phyloP scores from a whole-genome alignment of 2,888 invertebrate species.

The Elysia crispata region DNA sequence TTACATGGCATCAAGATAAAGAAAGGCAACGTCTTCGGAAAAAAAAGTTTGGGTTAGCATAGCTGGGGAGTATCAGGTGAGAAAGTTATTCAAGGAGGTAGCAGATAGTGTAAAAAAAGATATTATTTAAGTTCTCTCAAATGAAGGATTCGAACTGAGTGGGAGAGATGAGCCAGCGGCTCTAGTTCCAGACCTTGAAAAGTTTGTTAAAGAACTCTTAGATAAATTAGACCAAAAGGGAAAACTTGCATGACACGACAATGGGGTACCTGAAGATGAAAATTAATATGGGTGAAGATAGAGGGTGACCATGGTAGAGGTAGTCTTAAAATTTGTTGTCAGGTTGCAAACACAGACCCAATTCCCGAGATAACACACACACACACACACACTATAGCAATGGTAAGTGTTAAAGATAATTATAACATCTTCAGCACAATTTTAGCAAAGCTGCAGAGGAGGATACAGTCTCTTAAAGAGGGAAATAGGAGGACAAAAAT shows the following conservation, averaged over 20 bases:
- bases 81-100: background rate
- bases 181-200: background rate
- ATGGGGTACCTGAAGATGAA: background rate
- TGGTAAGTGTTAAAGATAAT: conserved; percentile 22
- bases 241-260: conserved; percentile 19
- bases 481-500: conserved; percentile 5
- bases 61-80: too few species aligned
- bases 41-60: background rate
- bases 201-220: background rate
- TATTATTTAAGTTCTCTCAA: background rate
- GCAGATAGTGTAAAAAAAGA: background rate
- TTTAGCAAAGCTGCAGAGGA: background rate
- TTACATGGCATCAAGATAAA: conserved; percentile 19
- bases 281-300: conserved; percentile 34
- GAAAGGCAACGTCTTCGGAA: background rate
- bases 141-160: background rate
- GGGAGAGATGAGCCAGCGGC: background rate
- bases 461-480: too few species aligned
- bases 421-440: background rate
- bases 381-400: conserved; percentile 16
- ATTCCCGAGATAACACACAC: too few species aligned
- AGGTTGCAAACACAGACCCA: conserved; percentile 18
- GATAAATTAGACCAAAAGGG: conserved; percentile 3
- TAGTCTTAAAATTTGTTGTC: conserved; percentile 16
- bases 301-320: conserved; percentile 27